phyloP scores from a whole-genome alignment of 2,797 vertebrate genomes.

The Neosalanx taihuensis region DNA sequence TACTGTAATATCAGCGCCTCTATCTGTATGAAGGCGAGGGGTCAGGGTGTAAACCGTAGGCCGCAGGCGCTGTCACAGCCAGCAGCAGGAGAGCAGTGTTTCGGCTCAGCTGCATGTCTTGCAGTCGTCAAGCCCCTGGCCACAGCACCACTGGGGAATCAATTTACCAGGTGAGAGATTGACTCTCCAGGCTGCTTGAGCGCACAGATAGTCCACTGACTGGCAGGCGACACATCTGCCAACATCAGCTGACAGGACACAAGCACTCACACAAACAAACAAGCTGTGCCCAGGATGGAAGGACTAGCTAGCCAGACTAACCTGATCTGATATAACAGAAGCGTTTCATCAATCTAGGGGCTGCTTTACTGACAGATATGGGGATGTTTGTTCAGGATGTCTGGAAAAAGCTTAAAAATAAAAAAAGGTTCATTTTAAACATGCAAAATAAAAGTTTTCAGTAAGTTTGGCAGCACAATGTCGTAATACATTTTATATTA shows the following conservation, averaged over 20 bases:
- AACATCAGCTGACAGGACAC: conserved; percentile 5
- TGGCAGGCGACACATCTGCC: conserved; percentile 47
- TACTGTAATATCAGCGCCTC: neutral
- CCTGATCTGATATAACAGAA: no score
- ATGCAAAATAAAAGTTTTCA: neutral
- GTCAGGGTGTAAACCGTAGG: neutral
- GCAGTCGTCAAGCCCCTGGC: conserved; percentile 21
- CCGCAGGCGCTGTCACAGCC: conserved; percentile 4
- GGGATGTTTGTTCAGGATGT: neutral
- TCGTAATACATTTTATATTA: no score
- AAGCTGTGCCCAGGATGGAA: conserved; percentile 1
- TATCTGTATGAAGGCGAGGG: neutral
- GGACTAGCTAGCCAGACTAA: neutral
- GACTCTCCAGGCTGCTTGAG: conserved; percentile 46
- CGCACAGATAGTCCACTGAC: conserved; percentile 49
- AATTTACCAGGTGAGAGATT: conserved; percentile 53
- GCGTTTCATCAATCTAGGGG: no score
- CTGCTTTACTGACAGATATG: no score
- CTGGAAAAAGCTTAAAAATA: neutral
- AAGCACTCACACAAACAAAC: neutral
- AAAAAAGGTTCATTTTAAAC: neutral
- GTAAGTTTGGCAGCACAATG: neutral
- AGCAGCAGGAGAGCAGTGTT: conserved; percentile 6
- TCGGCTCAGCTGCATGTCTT: conserved; percentile 20
- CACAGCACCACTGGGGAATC: conserved; percentile 44